Percentiles rank a stretch among this genome's conserved stretches.
These are phyloP conservation scores for Onychomys arenicola DNA, from an alignment of 2,797 vertebrate species.

Conservation along the genomic window DNA sequence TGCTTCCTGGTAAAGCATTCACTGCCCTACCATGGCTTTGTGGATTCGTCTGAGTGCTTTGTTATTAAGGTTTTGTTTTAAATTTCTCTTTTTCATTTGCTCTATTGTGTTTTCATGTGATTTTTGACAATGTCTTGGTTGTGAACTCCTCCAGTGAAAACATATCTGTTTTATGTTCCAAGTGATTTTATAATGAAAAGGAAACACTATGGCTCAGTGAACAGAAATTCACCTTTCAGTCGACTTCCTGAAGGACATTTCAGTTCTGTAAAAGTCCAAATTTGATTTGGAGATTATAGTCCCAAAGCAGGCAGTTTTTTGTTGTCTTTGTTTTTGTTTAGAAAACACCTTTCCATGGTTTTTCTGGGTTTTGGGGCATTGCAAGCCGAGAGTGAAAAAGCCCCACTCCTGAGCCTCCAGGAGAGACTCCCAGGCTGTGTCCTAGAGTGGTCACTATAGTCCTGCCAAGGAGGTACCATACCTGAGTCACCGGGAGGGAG, in stretches of 20 bases:
- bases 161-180: slow-evolving; percentile 17
- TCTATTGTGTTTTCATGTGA: not conserved
- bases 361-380: not conserved
- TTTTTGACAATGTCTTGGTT: slow-evolving; percentile 53
- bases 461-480: not conserved
- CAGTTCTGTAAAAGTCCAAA: not conserved
- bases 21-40: not conserved
- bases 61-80: slow-evolving; percentile 11
- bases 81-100: not conserved
- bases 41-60: not conserved
- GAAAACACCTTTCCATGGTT: not conserved
- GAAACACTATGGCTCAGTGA: slow-evolving; percentile 59
- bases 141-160: slow-evolving; percentile 33
- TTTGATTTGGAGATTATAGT: slow-evolving; percentile 6
- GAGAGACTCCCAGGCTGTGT: not conserved
- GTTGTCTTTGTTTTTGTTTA: not conserved
- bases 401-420: not conserved
- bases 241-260: slow-evolving; percentile 8
- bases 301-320: not conserved
- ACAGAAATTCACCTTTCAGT: slow-evolving; percentile 66
- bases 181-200: slow-evolving; percentile 53
- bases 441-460: not conserved
- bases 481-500: not conserved
- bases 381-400: not conserved
- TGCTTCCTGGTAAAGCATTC: not conserved